Conservation (phyloP, 53 echinoderm and acorn worm genomes). For the Apostichopus leukothele region DNA sequence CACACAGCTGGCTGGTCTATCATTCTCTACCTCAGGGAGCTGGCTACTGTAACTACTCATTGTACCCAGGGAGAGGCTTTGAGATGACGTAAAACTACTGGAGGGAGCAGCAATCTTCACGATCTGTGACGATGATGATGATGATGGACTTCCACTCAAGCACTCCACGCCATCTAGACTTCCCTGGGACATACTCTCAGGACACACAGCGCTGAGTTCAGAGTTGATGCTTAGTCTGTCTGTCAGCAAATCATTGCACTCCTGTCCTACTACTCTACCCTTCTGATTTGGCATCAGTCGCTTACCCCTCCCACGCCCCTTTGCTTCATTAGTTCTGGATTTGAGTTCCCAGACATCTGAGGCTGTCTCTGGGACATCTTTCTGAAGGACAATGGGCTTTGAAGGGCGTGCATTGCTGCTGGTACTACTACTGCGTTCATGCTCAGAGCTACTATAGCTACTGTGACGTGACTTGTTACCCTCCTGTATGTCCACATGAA, state of each 20-base stretch:
- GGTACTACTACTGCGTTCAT: conserved; percentile 56
- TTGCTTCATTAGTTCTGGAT: conserved; percentile 53
- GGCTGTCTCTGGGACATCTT: conserved; percentile 20
- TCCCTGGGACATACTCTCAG: conserved; percentile 68
- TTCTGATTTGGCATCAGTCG: conserved; percentile 57
- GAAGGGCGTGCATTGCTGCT: conserved; percentile 44
- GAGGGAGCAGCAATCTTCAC: conserved; percentile 38
- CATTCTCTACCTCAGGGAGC: conserved; percentile 94
- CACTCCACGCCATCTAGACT: conserved; percentile 48
- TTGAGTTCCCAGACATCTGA: conserved; percentile 89
- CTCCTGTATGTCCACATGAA: conserved; percentile 85
- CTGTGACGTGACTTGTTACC: conserved; percentile 73
- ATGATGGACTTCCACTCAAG: conserved; percentile 36
- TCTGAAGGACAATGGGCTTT: conserved; percentile 38
- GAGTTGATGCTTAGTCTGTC: conserved; percentile 89
- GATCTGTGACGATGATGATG: not conserved
- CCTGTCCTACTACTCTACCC: conserved; percentile 28
- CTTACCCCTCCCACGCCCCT: conserved; percentile 35
- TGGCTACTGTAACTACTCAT: conserved; percentile 52
- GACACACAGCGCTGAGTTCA: conserved; percentile 76
- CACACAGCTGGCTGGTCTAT: conserved; percentile 71
- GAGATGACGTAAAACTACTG: conserved; percentile 57
- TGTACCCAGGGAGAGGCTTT: conserved; percentile 61
- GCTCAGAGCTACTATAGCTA: conserved; percentile 80
- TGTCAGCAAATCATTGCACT: conserved; percentile 66